These are phyloP conservation scores for Anolis sagrei DNA, from an alignment of 2,113 vertebrate species.

Conservation along the genomic window DNA sequence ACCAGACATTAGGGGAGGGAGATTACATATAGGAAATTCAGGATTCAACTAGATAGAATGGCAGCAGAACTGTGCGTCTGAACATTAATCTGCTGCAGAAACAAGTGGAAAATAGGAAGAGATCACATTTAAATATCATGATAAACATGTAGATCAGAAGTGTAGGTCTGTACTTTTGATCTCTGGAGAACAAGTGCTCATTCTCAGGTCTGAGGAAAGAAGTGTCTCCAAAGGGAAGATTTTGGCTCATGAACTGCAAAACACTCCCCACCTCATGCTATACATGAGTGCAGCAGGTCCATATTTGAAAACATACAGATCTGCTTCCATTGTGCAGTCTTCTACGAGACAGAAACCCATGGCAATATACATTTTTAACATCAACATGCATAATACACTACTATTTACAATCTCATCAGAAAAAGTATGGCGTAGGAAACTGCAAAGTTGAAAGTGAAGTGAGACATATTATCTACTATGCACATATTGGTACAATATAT, in stretches of 20 bases:
- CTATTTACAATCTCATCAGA: constrained; percentile 34
- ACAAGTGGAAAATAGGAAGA: background rate
- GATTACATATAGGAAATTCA: constrained; percentile 28
- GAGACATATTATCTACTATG: background rate
- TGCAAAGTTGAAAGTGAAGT: background rate
- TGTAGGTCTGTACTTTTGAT: background rate
- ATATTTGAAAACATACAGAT: background rate
- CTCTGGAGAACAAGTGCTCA: background rate
- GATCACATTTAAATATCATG: background rate
- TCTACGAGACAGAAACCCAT: constrained; percentile 14
- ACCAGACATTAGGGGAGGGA: background rate
- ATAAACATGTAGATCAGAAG: no score
- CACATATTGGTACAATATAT: background rate
- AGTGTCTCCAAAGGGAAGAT: background rate
- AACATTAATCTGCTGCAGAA: background rate
- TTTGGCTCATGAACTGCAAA: background rate
- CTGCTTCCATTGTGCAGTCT: background rate
- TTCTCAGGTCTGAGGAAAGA: background rate
- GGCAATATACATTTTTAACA: constrained; percentile 1
- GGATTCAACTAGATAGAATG: background rate
- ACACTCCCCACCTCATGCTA: background rate
- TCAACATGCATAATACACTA: constrained; percentile 7
- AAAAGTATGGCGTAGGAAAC: background rate
- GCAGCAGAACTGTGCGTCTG: background rate
- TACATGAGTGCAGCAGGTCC: background rate